A percentile compares a stretch with the other conserved stretches of the same genome.
phyloP scores from a whole-genome alignment of 2,113 vertebrate species.

The Thinocorus orbignyianus region DNA sequence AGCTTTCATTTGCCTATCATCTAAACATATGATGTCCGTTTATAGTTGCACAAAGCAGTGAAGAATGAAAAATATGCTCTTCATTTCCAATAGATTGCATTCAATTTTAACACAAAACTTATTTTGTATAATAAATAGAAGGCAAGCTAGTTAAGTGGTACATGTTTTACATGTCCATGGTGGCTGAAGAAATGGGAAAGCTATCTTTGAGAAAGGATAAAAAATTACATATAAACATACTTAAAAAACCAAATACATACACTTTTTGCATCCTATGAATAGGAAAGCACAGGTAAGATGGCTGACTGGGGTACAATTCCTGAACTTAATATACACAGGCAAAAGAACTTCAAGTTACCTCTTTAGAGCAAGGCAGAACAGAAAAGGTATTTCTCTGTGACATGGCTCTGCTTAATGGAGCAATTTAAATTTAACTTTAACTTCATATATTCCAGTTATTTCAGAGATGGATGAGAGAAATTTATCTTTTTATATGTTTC shows the following conservation, averaged over 20 bases:
- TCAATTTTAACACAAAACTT: background rate
- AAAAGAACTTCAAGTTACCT: background rate
- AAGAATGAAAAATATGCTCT: background rate
- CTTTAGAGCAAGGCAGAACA: background rate
- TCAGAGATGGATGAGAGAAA: slow-evolving; percentile 30
- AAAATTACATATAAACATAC: background rate
- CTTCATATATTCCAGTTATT: slow-evolving; percentile 23
- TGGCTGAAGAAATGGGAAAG: background rate
- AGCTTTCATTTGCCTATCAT: background rate
- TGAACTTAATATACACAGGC: background rate
- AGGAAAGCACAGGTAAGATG: slow-evolving; percentile 5
- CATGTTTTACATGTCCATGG: background rate
- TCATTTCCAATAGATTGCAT: background rate
- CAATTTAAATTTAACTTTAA: slow-evolving; percentile 45
- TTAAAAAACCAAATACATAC: background rate
- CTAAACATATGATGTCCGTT: background rate
- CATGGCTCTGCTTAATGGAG: slow-evolving; percentile 24
- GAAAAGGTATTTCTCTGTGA: background rate
- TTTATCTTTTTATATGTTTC: slow-evolving; percentile 39
- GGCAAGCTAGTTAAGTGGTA: background rate
- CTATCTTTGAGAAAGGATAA: background rate
- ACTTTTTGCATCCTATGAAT: background rate
- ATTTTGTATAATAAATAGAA: background rate
- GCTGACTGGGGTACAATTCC: background rate
- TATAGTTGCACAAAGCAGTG: background rate